These are phyloP conservation scores for Hydrolagus affinis DNA, from an alignment of 2,113 vertebrate genomes.

Conservation along the genomic window DNA sequence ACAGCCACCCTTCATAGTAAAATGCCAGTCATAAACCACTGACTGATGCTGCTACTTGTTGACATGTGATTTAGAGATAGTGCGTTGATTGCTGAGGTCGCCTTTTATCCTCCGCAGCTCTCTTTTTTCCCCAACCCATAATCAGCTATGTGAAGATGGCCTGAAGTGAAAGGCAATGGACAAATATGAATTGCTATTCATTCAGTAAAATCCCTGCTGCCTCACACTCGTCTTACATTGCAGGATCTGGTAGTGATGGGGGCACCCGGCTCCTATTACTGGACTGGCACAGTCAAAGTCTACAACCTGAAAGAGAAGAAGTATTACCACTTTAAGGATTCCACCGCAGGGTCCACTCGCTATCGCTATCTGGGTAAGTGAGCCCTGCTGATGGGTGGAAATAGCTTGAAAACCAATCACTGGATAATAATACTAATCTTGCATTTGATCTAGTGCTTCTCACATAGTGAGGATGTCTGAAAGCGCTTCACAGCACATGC, in stretches of 20 bases:
- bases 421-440: too few relatives aligned
- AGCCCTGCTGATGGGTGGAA: not conserved
- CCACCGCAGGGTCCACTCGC: conserved; percentile 65
- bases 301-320: conserved; percentile 84
- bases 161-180: too few relatives aligned
- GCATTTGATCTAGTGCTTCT: too few relatives aligned
- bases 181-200: too few relatives aligned
- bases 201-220: too few relatives aligned
- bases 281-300: conserved; percentile 93
- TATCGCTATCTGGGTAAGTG: conserved; percentile 91
- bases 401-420: not conserved
- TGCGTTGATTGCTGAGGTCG: not conserved
- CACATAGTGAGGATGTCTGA: too few relatives aligned
- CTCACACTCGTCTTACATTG: conserved; percentile 30
- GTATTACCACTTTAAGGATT: conserved; percentile 76
- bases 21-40: not conserved
- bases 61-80: not conserved
- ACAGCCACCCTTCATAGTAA: too few relatives aligned
- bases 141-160: too few relatives aligned
- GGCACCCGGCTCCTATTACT: conserved; percentile 92
- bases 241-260: conserved; percentile 96
- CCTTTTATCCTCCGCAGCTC: too few relatives aligned
- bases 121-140: too few relatives aligned
- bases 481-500: too few relatives aligned
- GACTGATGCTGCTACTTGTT: not conserved